These are phyloP conservation scores for Ridgeia piscesae DNA, from an alignment of 1,140 invertebrate species.

Conservation along the genomic window DNA sequence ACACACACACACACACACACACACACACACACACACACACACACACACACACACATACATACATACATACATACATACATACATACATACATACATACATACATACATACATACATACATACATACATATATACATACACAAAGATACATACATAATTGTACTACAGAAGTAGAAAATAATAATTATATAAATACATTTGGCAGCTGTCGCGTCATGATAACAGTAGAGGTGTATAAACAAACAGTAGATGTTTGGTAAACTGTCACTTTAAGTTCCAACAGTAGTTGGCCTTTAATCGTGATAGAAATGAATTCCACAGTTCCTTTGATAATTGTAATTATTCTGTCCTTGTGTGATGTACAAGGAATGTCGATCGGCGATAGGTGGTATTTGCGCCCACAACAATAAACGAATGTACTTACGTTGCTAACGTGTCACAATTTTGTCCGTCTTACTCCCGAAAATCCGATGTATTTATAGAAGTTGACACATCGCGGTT, in stretches of 20 bases:
- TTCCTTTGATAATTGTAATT: background rate
- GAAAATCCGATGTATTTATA: background rate
- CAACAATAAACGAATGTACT: background rate
- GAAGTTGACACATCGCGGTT: background rate
- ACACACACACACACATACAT: background rate
- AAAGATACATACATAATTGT: background rate
- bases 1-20: too few species aligned
- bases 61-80: background rate
- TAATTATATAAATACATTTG: background rate
- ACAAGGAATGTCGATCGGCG: background rate
- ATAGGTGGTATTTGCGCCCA: background rate
- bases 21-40: background rate
- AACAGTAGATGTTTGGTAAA: background rate
- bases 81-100: background rate
- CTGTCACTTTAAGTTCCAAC: background rate
- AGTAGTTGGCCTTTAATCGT: background rate
- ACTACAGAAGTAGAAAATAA: background rate
- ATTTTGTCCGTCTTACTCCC: background rate
- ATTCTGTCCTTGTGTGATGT: background rate
- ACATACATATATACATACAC: slow-evolving; percentile 12
- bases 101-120: slow-evolving; percentile 18
- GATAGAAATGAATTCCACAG: background rate
- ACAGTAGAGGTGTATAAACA: background rate
- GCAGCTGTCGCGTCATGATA: background rate
- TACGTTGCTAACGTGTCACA: background rate